A percentile compares a stretch with the other conserved stretches of the same genome.
Conservation (phyloP, 1,140 invertebrate species). For the Heliconius melpomene region DNA sequence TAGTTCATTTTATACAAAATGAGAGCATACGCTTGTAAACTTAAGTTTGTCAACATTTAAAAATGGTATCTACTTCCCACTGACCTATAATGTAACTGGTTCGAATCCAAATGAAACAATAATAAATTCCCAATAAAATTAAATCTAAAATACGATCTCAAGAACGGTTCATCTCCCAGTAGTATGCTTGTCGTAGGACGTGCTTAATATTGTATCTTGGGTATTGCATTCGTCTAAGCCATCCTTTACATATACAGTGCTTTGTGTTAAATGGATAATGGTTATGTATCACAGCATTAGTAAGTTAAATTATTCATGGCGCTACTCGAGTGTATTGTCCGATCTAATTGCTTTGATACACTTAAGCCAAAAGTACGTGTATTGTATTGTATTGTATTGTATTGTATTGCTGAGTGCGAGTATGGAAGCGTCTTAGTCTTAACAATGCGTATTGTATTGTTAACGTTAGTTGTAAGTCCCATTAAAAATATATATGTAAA, state of each 20-base stretch:
- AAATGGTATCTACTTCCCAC: too few species aligned
- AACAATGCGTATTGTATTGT: background rate
- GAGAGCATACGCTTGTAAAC: too few species aligned
- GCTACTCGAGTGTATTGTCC: slow-evolving; percentile 33
- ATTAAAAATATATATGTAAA: too few species aligned
- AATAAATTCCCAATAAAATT: background rate
- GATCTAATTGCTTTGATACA: slow-evolving; percentile 36
- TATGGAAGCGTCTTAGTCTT: background rate
- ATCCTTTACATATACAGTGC: slow-evolving; percentile 37
- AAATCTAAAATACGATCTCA: background rate
- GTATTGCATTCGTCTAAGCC: slow-evolving; percentile 33
- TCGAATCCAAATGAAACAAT: background rate
- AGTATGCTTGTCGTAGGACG: slow-evolving; percentile 23
- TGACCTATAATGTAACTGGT: too few species aligned
- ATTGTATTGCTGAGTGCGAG: background rate
- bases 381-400: background rate
- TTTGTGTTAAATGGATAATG: slow-evolving; percentile 38
- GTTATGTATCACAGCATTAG: slow-evolving; percentile 42
- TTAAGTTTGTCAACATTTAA: too few species aligned
- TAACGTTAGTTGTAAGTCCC: too few species aligned
- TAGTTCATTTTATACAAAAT: too few species aligned
- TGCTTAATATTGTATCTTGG: slow-evolving; percentile 28
- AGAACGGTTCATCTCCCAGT: background rate
- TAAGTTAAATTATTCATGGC: slow-evolving; percentile 44
- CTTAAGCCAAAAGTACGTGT: slow-evolving; percentile 15